Base-by-base conservation (phyloP, 2,888 invertebrate species). In the Eubasilissa splendida region DNA sequence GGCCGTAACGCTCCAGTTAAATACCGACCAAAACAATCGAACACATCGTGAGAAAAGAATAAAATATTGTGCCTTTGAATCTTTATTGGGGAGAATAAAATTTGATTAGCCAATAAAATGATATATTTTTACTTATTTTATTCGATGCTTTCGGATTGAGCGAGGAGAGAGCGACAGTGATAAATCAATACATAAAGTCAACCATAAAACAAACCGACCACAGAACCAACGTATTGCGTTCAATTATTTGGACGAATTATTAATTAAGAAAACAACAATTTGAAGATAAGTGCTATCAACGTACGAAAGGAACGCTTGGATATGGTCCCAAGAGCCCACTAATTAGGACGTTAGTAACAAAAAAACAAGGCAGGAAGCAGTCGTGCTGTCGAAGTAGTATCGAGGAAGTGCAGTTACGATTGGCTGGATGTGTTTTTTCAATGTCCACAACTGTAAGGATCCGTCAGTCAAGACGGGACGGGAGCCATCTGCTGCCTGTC, bases 401-500 rank as follows among this genome's bases (percentile, higher is more conserved):
- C 56, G 42, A 81, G 81, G 81, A 81, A 78, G 81, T 81, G 22
- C 81, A 81, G 81, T 81, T 66, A 78, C 75, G 78, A 81, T 75
- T 78, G 81, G 81, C 54, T 81, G 77, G 80, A 77, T 77, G 58
- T 80, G 79, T 75, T 71, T 77, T 80, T 80, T 77, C 68, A 68
- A 66, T 63, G 66, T 60, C 75, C 71, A 80, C 31, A 77, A 66
- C 52, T 54, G 80, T 77, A 80, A 81, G 42, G 81, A 78, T 81
- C 77, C 81, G 66, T 73, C 63, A 63, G 63, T 59, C 63, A 65
- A 77, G 80, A 77, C 70, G 79, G 81, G 84, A 83, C 82, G 80
- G 76, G 65, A 54, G 80, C 83, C 80, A 85, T 85, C 85, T 86
- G 84, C 84, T 84, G 66, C 68, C 75, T 79, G 79, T 65, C 79